Evolutionary conservation across 1,140 invertebrate species (phyloP), one percentile per base, ranked within the genome.

Genomic region (Wasmannia auropunctata): DNA sequence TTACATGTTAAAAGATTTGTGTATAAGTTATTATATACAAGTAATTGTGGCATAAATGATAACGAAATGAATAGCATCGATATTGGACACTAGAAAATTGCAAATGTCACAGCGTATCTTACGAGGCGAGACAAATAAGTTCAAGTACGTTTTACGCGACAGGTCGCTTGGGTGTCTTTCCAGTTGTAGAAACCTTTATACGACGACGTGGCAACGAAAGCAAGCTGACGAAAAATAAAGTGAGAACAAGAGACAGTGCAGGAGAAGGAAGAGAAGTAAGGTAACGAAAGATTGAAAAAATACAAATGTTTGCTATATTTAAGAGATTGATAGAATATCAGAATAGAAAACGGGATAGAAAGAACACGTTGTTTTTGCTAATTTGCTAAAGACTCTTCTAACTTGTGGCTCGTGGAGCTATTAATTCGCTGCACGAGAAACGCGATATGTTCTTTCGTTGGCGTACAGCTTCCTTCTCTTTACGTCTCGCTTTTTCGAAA

Each of bases 321-420:
- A 70, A 70, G 40, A 49, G 46, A 58, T 60, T 31, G 31, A 46
- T 19, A 49, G 16, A 75, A 37, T 11, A 31, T 19, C 16, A 14
- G 67, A 7, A 72, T 3, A 14, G 22, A 43, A 43, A 4, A 60
- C 19, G n/a, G 14, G 14, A 19, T 4, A 31, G 63, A 77, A 86
- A 69, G 43, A 81, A 31, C n/a, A 25, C 8, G 37, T 11, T 51
- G 67, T 87, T 87, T 91, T 89, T 87, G 89, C 81, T 84, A 91
- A 89, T 87, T 89, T 86, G 65, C 77, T 70, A 65, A 87, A 85
- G 72, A 79, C 70, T 51, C 34, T 49, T 54, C 54, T 25, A 81
- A 77, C 80, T 85, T 67, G 56, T 25, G 75, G 34, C 8, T 70
- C n/a, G 62, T 67, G 37, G 54, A 22, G 75, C 69, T 86, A 91